Conservation (phyloP, 2,113 vertebrate genomes). For the Notiomystis cincta region DNA sequence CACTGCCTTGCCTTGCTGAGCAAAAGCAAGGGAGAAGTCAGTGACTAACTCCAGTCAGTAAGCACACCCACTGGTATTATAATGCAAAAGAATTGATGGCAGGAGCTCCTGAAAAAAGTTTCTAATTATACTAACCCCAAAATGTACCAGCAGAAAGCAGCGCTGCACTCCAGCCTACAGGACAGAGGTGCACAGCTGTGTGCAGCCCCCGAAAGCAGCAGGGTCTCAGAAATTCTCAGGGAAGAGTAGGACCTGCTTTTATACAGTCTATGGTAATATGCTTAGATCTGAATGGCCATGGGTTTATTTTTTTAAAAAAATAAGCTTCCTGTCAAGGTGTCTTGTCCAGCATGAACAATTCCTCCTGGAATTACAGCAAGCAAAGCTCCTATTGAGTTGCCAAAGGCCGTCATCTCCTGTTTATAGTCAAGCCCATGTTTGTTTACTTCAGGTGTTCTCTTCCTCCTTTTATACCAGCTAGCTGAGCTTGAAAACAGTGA, state of each 20-base stretch:
- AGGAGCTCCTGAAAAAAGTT: not conserved
- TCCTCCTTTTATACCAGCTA: not conserved
- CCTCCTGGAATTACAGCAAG: not conserved
- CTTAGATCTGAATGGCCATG: not conserved
- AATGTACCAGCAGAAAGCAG: not conserved
- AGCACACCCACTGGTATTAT: not conserved
- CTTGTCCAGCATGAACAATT: not conserved
- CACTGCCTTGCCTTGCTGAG: not conserved
- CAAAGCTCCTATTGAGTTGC: not conserved
- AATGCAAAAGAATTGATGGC: not conserved
- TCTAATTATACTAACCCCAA: not conserved
- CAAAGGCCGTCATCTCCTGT: not conserved
- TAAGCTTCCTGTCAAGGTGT: not conserved
- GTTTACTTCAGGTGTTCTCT: not conserved
- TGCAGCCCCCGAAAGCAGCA: not conserved
- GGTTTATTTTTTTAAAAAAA: not conserved
- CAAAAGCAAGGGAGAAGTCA: not conserved
- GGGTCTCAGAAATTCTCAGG: not conserved
- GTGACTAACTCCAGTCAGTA: not conserved
- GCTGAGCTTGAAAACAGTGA: not conserved
- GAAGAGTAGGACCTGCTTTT: not conserved
- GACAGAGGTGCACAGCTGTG: fast-evolving
- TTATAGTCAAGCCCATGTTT: not conserved
- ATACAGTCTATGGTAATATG: not conserved
- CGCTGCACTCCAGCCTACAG: not conserved